Evolutionary conservation across 2,888 invertebrate genomes (phyloP), one percentile per base, ranked within the genome.

Genomic region (Beris morrisii): DNA sequence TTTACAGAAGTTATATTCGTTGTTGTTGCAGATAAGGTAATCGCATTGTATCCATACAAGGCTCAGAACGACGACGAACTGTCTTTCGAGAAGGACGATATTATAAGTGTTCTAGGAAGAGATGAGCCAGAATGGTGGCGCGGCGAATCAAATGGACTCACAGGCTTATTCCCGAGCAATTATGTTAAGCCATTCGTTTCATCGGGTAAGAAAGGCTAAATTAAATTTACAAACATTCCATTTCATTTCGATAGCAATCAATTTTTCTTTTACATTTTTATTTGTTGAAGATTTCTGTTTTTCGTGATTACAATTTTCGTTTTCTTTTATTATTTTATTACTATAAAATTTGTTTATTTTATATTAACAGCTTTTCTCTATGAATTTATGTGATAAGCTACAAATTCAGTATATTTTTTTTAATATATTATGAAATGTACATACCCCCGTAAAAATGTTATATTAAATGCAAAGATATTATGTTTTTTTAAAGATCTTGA

Each of bases 81-180:
- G 67, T 92, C 90, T 71, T 94, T 98, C 78, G 89, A 91, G 67
- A 93, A 95, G 78, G 95, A 94, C 72, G 95, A 95, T 75, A 91
- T 94, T 58, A 94, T 95, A 61, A 90, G 90, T 11, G 91, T 95
- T 53, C 86, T 96, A 4, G 92, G 92, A 59, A 88, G 95, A 66
- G 95, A 95, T 73, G 97, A 97, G 76, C 91, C 92, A n/a, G 92
- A 95, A 61, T 97, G 97, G 97, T 97, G 97, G 97, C 90, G 92
- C 78, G 97, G 97, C 64, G 95, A 96, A 83, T 84, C 93, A 48
- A 92, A 93, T 72, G 95, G 95, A 2, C 86, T 89, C 73, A 89
- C 91, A 0, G 97, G 97, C 6, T 84, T 97, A 61, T 97, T 97
- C 79, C 97, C 97, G 13, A 93, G 95, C 81, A 97, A 97, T 83